Evolutionary conservation across 2,113 vertebrate genomes (phyloP).

Genomic region (Paedocypris sp.): DNA sequence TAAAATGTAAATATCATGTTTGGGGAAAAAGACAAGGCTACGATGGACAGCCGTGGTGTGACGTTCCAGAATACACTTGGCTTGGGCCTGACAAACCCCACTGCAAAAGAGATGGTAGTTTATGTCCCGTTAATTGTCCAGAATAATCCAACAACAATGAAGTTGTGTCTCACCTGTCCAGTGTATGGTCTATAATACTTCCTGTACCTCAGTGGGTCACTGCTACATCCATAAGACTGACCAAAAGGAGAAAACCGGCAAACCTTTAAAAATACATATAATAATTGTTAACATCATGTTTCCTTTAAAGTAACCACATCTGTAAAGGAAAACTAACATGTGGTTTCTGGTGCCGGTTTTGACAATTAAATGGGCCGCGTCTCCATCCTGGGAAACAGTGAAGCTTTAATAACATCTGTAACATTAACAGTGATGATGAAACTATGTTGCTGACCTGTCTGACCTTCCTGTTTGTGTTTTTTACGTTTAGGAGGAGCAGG

Average conservation of each 20-base stretch:
- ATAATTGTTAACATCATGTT: too few relatives aligned
- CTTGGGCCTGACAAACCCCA: constrained; percentile 65
- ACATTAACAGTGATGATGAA: neutral
- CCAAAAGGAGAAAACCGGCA: neutral
- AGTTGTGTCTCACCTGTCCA: constrained; percentile 53
- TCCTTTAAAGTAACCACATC: too few relatives aligned
- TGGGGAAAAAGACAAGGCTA: constrained; percentile 9
- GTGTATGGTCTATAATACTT: constrained; percentile 65
- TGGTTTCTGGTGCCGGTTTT: constrained; percentile 50
- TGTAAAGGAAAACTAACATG: constrained; percentile 40
- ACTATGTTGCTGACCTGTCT: too few relatives aligned
- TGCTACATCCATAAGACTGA: constrained; percentile 57
- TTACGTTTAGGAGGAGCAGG: constrained; percentile 65
- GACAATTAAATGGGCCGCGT: neutral
- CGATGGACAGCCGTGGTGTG: constrained; percentile 48
- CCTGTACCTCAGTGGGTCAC: constrained; percentile 63
- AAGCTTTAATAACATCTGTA: too few relatives aligned
- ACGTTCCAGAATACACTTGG: constrained; percentile 51
- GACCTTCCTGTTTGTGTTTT: constrained; percentile 52
- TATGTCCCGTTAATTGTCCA: too few relatives aligned
- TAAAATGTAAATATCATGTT: too few relatives aligned
- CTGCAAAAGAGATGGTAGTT: constrained; percentile 46
- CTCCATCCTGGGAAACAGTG: constrained; percentile 40
- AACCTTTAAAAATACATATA: neutral
- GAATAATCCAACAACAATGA: too few relatives aligned